These are phyloP conservation scores for Xenus cinereus DNA, from an alignment of 2,113 vertebrate genomes.

Conservation along the genomic window DNA sequence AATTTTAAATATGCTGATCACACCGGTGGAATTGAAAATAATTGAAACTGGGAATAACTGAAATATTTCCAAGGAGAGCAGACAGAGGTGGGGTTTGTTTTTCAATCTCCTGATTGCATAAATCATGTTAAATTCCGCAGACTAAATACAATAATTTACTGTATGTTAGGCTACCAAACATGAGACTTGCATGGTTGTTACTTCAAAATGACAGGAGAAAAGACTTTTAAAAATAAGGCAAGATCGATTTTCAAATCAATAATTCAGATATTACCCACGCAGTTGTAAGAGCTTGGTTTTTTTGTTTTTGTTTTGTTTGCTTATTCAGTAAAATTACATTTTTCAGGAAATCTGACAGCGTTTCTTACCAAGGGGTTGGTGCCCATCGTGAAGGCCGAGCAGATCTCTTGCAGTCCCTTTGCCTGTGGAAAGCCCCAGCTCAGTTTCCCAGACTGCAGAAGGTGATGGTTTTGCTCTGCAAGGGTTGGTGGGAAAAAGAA, in stretches of 20 bases:
- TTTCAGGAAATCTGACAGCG: neutral
- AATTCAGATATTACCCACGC: neutral
- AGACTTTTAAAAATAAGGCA: neutral
- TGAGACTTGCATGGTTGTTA: neutral
- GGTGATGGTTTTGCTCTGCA: neutral
- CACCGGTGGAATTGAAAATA: conserved; percentile 52
- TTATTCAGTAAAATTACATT: neutral
- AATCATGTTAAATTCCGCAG: conserved; percentile 23
- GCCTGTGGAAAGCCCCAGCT: neutral
- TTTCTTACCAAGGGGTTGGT: neutral
- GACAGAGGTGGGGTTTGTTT: neutral
- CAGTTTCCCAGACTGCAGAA: neutral
- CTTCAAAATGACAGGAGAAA: neutral
- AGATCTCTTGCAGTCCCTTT: neutral
- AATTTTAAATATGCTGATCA: conserved; percentile 74
- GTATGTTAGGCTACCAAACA: neutral
- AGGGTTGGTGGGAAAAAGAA: neutral
- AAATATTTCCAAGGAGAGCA: conserved; percentile 1
- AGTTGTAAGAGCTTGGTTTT: neutral
- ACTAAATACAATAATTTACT: neutral
- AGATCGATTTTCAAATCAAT: neutral
- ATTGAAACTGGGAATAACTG: conserved; percentile 53
- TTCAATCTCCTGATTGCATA: neutral
- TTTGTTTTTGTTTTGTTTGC: neutral
- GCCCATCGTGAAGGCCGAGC: neutral